Evolutionary conservation across 1,140 invertebrate species (phyloP).

Genomic region (Rhizoglyphus robini): DNA sequence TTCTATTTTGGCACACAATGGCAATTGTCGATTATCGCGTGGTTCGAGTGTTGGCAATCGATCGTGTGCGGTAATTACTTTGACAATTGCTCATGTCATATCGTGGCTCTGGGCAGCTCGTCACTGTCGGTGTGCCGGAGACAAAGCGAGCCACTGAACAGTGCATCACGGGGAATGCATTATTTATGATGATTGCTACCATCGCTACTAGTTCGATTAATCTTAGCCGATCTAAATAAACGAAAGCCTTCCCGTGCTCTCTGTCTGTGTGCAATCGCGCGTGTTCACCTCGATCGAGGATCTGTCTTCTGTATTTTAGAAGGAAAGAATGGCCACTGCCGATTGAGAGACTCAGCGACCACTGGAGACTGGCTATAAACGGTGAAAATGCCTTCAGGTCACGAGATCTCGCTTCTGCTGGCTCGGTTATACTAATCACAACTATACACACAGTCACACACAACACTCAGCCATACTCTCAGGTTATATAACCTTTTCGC

Average conservation of each 20-base stretch:
- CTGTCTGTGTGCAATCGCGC: constrained; percentile 5
- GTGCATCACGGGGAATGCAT: too few species aligned
- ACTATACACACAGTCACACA: neutral
- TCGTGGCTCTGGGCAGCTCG: too few species aligned
- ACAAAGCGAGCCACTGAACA: too few species aligned
- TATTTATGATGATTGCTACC: constrained; percentile 15
- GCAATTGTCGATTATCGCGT: too few species aligned
- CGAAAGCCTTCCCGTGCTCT: neutral
- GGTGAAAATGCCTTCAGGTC: constrained; percentile 5
- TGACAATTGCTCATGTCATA: too few species aligned
- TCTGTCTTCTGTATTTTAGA: neutral
- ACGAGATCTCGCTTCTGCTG: too few species aligned
- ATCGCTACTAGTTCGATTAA: neutral
- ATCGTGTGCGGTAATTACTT: too few species aligned
- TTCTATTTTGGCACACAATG: too few species aligned
- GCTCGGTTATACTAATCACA: too few species aligned
- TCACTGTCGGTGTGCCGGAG: too few species aligned
- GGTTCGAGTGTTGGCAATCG: too few species aligned
- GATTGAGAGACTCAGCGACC: neutral
- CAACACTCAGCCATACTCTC: neutral
- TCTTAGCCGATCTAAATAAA: constrained; percentile 8
- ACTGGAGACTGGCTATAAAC: constrained; percentile 4
- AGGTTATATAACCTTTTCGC: constrained; percentile 9
- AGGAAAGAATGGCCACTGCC: neutral
- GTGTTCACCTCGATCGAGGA: neutral